These are phyloP conservation scores for Drosophila austrosaltans DNA, from an alignment of 2,888 invertebrate genomes.

Conservation along the genomic window DNA sequence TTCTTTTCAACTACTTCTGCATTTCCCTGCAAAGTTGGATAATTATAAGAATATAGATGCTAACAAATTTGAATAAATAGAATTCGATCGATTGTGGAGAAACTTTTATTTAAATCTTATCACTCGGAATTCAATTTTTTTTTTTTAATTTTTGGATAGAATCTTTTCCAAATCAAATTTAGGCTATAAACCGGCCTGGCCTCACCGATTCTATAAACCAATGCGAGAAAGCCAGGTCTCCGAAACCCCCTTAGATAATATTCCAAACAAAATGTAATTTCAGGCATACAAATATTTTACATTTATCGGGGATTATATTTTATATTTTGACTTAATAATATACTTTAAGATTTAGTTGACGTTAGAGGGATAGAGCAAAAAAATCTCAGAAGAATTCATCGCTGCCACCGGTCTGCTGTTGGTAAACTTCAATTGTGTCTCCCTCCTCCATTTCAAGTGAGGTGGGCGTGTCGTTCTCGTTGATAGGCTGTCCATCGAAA, in stretches of 20 bases:
- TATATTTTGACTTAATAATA: background rate
- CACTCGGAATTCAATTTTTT: too few relatives aligned
- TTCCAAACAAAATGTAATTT: background rate
- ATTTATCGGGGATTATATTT: slow-evolving; percentile 7
- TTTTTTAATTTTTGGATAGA: too few relatives aligned
- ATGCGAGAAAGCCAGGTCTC: too few relatives aligned
- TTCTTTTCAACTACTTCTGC: background rate
- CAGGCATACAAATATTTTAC: background rate
- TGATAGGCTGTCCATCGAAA: slow-evolving; percentile 96
- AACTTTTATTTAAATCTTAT: too few relatives aligned
- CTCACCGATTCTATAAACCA: too few relatives aligned
- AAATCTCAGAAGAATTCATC: background rate
- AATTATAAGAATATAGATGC: background rate
- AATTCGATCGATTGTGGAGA: background rate
- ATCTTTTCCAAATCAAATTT: too few relatives aligned
- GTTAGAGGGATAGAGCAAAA: background rate
- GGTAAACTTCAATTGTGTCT: slow-evolving; percentile 97
- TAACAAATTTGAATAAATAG: background rate
- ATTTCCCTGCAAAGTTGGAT: background rate
- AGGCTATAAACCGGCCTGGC: too few relatives aligned
- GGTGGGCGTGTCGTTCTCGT: slow-evolving; percentile 95
- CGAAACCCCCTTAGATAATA: too few relatives aligned
- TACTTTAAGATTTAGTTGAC: slow-evolving; percentile 1
- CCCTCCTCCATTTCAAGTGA: slow-evolving; percentile 97
- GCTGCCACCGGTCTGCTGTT: slow-evolving; percentile 94